A percentile compares a stretch with the other conserved stretches of the same genome.
phyloP scores from a whole-genome alignment of 2,113 vertebrate genomes.

The Panthera tigris region DNA sequence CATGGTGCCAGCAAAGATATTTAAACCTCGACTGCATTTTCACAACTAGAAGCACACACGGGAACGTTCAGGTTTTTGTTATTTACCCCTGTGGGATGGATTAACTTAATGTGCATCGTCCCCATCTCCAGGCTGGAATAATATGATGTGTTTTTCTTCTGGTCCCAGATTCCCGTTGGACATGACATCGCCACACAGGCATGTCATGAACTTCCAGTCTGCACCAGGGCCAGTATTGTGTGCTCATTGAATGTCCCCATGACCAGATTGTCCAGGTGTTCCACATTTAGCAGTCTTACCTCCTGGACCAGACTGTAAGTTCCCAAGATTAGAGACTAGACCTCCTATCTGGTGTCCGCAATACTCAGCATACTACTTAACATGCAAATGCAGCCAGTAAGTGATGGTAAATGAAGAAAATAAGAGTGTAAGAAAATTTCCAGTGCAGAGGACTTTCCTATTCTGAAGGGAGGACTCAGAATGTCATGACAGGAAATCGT shows the following conservation, averaged over 20 bases:
- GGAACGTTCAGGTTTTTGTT: too few species aligned
- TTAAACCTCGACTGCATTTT: neutral
- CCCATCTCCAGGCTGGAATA: neutral
- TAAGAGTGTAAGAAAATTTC: neutral
- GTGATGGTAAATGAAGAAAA: neutral
- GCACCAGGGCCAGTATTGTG: accelerated
- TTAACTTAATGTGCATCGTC: neutral
- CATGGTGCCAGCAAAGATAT: neutral
- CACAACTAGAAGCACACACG: neutral
- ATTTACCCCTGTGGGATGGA: neutral
- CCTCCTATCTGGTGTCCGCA: neutral
- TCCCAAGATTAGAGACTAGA: neutral
- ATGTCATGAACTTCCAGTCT: neutral
- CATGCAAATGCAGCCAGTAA: neutral
- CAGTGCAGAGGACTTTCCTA: neutral
- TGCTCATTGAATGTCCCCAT: neutral
- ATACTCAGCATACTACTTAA: neutral
- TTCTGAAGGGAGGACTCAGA: neutral
- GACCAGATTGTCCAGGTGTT: too few species aligned
- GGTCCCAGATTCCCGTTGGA: neutral
- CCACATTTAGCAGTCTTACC: neutral
- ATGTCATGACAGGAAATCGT: neutral
- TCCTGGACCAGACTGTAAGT: neutral
- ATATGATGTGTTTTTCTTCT: neutral
- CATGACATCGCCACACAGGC: neutral